phyloP scores from a whole-genome alignment of 2,113 vertebrate species.

The Tautogolabrus adspersus region DNA sequence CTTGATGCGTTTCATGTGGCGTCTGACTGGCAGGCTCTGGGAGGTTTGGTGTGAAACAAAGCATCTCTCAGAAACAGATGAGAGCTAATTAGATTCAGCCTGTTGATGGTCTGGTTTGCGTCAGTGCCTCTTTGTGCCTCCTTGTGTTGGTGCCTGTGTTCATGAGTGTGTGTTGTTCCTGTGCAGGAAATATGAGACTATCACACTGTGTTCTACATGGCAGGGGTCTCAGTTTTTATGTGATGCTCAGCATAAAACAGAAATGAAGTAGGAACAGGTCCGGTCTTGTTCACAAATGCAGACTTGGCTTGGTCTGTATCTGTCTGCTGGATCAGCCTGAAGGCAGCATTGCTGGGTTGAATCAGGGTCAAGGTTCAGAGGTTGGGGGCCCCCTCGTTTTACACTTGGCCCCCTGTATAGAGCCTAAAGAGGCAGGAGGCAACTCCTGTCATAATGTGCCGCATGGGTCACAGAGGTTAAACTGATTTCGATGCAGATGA shows the following conservation, averaged over 20 bases:
- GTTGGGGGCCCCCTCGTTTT: constrained; percentile 50
- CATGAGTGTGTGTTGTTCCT: constrained; percentile 37
- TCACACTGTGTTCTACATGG: neutral
- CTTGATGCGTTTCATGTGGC: constrained; percentile 34
- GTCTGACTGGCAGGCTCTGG: constrained; percentile 35
- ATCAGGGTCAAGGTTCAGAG: constrained; percentile 68
- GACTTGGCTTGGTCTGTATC: constrained; percentile 46
- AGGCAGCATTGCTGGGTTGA: constrained; percentile 30
- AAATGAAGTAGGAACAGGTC: constrained; percentile 48
- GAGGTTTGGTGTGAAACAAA: constrained; percentile 68
- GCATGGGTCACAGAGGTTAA: constrained; percentile 57
- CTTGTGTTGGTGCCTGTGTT: constrained; percentile 34
- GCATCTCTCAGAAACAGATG: constrained; percentile 67
- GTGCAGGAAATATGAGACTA: constrained; percentile 31
- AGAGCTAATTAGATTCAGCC: constrained; percentile 74
- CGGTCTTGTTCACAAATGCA: constrained; percentile 69
- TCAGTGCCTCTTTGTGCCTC: constrained; percentile 60
- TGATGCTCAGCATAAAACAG: constrained; percentile 14
- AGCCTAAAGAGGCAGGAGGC: constrained; percentile 72
- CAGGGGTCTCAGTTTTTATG: constrained; percentile 9
- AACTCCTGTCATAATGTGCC: constrained; percentile 38
- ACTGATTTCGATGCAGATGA: constrained; percentile 35
- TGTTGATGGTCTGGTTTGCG: constrained; percentile 59
- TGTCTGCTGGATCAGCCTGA: constrained; percentile 42
- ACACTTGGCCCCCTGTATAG: constrained; percentile 62